These are phyloP conservation scores for Parazoanthus darwini DNA, from an alignment of 92 coral and sea anemone genomes.

Conservation along the genomic window DNA sequence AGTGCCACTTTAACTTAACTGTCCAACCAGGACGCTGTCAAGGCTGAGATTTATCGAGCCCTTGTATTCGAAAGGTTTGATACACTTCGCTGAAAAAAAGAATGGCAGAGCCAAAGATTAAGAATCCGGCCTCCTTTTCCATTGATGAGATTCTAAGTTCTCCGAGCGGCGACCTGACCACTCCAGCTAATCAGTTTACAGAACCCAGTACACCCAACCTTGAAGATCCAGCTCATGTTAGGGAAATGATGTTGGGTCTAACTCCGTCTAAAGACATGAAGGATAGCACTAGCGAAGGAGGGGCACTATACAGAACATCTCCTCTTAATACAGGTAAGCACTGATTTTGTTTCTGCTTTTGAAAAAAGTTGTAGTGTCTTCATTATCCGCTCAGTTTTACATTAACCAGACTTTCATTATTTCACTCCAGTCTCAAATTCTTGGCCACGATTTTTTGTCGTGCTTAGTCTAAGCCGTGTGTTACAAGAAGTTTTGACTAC, in stretches of 20 bases:
- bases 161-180: conserved; percentile 17
- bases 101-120: conserved; percentile 37
- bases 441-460: neutral
- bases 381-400: neutral
- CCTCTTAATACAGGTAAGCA: conserved; percentile 32
- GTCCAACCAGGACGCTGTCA: conserved; percentile 37
- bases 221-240: neutral
- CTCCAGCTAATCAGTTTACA: neutral
- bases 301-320: conserved; percentile 19
- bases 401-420: conserved; percentile 28
- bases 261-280: conserved; percentile 10
- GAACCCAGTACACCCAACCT: conserved; percentile 20
- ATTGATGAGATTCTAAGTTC: conserved; percentile 80
- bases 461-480: neutral
- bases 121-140: conserved; percentile 64
- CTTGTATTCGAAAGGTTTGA: conserved; percentile 29
- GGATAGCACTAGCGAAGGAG: conserved; percentile 16
- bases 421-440: neutral
- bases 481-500: neutral
- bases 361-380: neutral
- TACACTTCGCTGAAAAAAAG: neutral
- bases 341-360: neutral
- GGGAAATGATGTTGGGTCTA: conserved; percentile 10
- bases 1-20: conserved; percentile 45
- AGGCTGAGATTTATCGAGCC: conserved; percentile 31